A percentile compares a stretch with the other conserved stretches of the same genome.
These are phyloP conservation scores for Macaca mulatta DNA, from an alignment of 2,113 vertebrate species.

Conservation along the genomic window DNA sequence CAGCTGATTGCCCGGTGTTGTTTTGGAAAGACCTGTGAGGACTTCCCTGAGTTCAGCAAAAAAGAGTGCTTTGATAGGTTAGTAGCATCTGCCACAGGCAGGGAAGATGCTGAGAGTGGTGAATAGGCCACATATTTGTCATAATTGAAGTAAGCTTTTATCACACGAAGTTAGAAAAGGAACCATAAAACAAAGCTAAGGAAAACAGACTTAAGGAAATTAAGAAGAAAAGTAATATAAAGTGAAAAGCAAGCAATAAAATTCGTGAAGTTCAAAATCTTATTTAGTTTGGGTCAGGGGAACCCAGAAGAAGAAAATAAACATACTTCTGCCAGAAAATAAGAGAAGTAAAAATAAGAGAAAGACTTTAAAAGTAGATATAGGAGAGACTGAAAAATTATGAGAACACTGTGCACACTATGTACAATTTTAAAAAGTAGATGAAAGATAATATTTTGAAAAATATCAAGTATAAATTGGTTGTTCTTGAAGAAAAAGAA, in stretches of 20 bases:
- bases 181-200: conserved; percentile 15
- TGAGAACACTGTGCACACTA: neutral
- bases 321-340: neutral
- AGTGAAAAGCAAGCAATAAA: conserved; percentile 25
- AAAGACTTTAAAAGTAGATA: neutral
- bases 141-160: conserved; percentile 5
- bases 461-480: neutral
- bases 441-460: neutral
- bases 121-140: neutral
- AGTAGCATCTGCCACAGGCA: neutral
- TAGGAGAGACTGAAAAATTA: neutral
- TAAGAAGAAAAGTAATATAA: conserved; percentile 5
- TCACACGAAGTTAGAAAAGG: conserved; percentile 6
- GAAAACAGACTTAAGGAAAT: conserved; percentile 37
- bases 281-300: neutral
- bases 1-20: neutral
- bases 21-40: neutral
- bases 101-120: neutral
- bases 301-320: neutral
- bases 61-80: neutral
- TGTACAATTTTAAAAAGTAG: neutral
- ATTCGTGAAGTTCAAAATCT: conserved; percentile 9
- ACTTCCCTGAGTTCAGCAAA: neutral
- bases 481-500: neutral
- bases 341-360: neutral